phyloP scores from a whole-genome alignment of 2,888 invertebrate species.

The Tipula vernalis region DNA sequence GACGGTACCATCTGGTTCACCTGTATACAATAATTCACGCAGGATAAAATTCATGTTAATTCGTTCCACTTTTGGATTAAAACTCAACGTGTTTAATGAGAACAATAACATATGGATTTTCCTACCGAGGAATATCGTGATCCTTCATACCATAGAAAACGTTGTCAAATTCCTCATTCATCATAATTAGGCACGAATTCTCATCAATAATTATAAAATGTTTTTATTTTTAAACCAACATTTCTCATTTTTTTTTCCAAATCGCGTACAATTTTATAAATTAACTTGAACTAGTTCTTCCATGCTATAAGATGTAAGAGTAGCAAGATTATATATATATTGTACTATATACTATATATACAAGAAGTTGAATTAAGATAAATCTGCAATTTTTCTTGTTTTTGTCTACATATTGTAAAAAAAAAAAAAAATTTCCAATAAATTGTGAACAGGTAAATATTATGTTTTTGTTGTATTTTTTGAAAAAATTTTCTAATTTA shows the following conservation, averaged over 20 bases:
- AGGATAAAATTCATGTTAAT: neutral
- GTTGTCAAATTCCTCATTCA: neutral
- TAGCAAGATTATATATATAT: neutral
- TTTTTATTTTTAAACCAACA: neutral
- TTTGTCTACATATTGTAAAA: neutral
- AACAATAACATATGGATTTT: neutral
- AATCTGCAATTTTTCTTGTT: neutral
- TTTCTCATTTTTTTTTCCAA: neutral
- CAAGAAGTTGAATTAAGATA: neutral
- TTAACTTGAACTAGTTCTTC: neutral
- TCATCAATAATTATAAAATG: neutral
- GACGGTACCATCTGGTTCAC: neutral
- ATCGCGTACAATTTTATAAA: neutral
- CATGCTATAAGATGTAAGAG: neutral
- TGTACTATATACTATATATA: neutral
- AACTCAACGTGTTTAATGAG: neutral
- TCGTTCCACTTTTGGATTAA: neutral
- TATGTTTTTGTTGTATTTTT: neutral
- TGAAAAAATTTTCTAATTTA: neutral
- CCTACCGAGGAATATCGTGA: neutral
- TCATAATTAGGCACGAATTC: neutral
- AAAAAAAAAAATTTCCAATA: neutral
- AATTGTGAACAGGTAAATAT: neutral
- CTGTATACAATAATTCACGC: neutral
- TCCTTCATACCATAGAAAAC: neutral